These are phyloP conservation scores for Drosophila silvestris DNA, from an alignment of 2,888 invertebrate species.

Conservation along the genomic window DNA sequence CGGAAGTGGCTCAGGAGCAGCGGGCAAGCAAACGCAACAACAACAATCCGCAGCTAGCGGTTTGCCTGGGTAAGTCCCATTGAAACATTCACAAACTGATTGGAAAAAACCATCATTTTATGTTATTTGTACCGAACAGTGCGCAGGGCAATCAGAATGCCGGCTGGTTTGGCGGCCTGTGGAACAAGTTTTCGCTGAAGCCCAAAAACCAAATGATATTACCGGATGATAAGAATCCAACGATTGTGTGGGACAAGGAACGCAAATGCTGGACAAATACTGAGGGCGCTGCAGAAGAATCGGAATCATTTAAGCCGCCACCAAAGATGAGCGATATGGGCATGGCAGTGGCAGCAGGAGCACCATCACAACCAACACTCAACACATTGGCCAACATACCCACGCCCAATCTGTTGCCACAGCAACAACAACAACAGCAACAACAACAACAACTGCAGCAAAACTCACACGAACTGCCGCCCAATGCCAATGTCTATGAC, in stretches of 20 bases:
- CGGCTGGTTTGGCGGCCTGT: slow-evolving; percentile 95
- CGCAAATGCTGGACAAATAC: slow-evolving; percentile 94
- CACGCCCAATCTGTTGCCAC: slow-evolving; percentile 33
- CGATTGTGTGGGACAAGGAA: slow-evolving; percentile 97
- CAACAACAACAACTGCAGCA: slow-evolving; percentile 35
- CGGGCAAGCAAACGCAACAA: slow-evolving; percentile 36
- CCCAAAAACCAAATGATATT: slow-evolving; percentile 98
- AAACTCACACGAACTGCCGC: slow-evolving; percentile 31
- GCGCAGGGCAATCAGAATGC: slow-evolving; percentile 80
- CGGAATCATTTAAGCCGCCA: slow-evolving; percentile 88
- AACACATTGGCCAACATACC: slow-evolving; percentile 41
- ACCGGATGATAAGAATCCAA: slow-evolving; percentile 97
- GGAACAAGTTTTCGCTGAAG: slow-evolving; percentile 92
- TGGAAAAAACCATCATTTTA: neutral
- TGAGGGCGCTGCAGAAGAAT: slow-evolving; percentile 86
- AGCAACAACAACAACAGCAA: slow-evolving; percentile 32
- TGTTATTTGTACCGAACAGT: slow-evolving; percentile 29
- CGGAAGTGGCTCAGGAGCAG: slow-evolving; percentile 10
- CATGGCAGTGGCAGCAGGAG: slow-evolving; percentile 20
- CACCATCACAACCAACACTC: slow-evolving; percentile 12
- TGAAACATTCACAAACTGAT: neutral
- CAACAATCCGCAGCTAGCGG: slow-evolving; percentile 31
- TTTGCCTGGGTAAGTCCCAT: slow-evolving; percentile 59
- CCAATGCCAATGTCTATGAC: slow-evolving; percentile 40
- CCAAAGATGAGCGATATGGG: slow-evolving; percentile 88